Base-by-base conservation (phyloP, 2,113 vertebrate genomes). In the Pachycephala philippinensis region DNA sequence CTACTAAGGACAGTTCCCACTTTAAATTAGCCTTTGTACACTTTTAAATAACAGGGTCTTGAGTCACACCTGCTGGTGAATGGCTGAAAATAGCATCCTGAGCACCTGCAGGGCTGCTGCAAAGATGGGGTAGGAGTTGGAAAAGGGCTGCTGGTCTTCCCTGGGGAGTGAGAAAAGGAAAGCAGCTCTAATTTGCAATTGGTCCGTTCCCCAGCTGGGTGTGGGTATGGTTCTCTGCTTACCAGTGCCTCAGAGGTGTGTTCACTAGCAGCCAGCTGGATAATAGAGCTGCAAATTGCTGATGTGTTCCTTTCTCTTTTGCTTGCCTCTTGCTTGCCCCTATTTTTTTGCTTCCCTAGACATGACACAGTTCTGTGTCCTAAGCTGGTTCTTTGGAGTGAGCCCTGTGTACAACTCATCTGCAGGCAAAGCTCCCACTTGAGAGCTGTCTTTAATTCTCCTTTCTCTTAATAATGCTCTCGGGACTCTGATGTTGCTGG, bases 21-120 rank as follows among this genome's bases (percentile, higher is more conserved):
- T 93, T 70, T 44, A 89, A 44, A 88, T 88, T 86, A 68, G 24
- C 59, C 75, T 93, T 85, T 77, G 59, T 74, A n/a, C 0, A 2
- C n/a, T 87, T 71, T 71, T 53, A 78, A 94, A 61, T 84, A 84
- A 64, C 45, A 64, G 40, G 53, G 37, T 79, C 85, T 93, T 92
- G 83, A 96, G 72, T 95, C 85, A 90, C 64, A 90, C 52, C 83
- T 93, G 90, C 85, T 89, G 88, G 18, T 82, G 60, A 86, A 75
- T 31, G 53, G 37, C 72, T 89, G 76, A 88, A 75, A 94, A 90
- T 66, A 95, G 60, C 78, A 84, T 75, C 76, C 47, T 61, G 52
- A 74, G 64, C 71, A 91, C 90, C 91, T 91, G 84, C 90, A 88
- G 74, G 65, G 61, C 72, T 96, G 63, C 77, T 93, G 72, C 80